These are phyloP conservation scores for Rallus limicola DNA, from an alignment of 2,113 vertebrate species.

Conservation along the genomic window DNA sequence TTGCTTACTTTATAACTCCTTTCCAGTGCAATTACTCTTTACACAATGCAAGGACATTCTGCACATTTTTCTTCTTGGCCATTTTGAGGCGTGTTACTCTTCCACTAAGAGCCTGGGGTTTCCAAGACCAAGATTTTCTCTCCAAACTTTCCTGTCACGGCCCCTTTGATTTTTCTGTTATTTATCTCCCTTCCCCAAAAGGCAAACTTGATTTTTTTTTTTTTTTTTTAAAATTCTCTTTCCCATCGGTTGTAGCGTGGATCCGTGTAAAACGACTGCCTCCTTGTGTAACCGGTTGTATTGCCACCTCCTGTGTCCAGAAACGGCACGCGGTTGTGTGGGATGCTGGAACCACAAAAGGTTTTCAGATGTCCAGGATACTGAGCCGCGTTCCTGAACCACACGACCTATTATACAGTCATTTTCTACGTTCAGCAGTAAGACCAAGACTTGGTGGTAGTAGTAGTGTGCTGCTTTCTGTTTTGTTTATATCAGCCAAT, in stretches of 20 bases:
- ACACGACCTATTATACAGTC: background rate
- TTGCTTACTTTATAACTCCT: slow-evolving; percentile 47
- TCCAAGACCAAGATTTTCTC: background rate
- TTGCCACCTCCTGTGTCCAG: background rate
- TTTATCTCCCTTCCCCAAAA: slow-evolving; percentile 7
- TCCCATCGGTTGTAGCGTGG: rapidly evolving
- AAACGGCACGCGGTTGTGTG: background rate
- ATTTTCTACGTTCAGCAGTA: background rate
- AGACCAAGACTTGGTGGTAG: background rate
- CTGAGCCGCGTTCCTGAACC: background rate
- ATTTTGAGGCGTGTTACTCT: background rate
- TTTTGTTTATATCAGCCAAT: background rate
- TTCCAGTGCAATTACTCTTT: slow-evolving; percentile 50
- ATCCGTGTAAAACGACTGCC: slow-evolving; percentile 16
- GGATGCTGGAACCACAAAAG: slow-evolving; percentile 27
- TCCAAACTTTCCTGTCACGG: background rate
- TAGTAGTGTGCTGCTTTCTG: background rate
- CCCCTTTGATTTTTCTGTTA: background rate
- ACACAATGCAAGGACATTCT: slow-evolving; percentile 37
- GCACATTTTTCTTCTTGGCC: slow-evolving; percentile 23
- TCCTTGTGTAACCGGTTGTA: slow-evolving; percentile 1
- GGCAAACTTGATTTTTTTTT: background rate
- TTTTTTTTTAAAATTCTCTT: too few species aligned
- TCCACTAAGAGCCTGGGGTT: background rate
- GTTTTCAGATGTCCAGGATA: slow-evolving; percentile 45